A percentile compares a stretch with the other conserved stretches of the same genome.
Evolutionary conservation across 2,888 invertebrate genomes (phyloP).

Genomic region (Sinotaia quadrata): DNA sequence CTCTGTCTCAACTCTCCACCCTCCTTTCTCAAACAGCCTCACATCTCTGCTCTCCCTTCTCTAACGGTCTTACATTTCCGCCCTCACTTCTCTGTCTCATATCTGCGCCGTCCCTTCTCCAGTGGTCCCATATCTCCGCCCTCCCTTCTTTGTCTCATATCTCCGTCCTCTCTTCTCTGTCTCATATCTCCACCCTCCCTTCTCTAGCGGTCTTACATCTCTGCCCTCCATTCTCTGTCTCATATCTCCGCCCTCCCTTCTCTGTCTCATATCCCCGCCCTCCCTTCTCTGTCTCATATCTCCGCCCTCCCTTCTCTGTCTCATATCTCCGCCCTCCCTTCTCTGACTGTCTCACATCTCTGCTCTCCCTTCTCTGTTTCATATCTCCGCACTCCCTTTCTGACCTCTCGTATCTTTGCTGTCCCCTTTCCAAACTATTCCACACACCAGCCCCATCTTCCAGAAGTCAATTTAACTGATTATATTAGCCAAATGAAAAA

Average conservation of each 20-base stretch:
- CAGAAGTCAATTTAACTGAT: no score
- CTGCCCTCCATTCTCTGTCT: background rate
- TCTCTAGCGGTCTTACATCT: background rate
- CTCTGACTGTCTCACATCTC: background rate
- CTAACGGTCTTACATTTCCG: background rate
- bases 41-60: background rate
- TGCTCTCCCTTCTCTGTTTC: no score
- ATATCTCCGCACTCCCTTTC: background rate
- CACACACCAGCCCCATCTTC: background rate
- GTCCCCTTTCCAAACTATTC: background rate
- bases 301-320: background rate
- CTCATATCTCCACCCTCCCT: background rate
- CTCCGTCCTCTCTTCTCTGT: background rate
- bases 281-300: constrained; percentile 3
- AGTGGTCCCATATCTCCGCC: background rate
- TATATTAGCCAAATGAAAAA: no score
- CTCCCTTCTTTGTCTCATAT: background rate
- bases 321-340: no score
- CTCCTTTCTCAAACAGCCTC: background rate
- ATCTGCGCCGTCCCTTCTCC: background rate
- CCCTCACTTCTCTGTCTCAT: background rate
- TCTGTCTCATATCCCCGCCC: constrained; percentile 11
- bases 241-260: background rate
- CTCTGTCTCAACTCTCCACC: constrained; percentile 15
- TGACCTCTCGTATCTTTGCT: background rate